Evolutionary conservation across 2,113 vertebrate species (phyloP).

Genomic region (Pantherophis guttatus): DNA sequence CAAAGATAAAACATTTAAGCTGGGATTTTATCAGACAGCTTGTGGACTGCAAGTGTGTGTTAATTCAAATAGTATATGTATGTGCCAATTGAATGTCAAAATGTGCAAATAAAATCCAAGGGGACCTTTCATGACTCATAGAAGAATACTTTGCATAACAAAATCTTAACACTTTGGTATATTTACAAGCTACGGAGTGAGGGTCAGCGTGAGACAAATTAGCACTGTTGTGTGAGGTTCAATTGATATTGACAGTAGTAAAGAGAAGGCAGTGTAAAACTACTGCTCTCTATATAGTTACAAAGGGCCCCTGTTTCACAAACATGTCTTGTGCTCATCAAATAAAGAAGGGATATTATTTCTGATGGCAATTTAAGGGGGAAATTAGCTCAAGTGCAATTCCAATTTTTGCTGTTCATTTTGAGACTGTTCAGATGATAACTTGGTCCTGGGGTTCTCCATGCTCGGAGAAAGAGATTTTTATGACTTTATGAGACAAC

Average conservation of each 20-base stretch:
- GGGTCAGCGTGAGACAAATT: slow-evolving; percentile 44
- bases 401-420: not conserved
- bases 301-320: slow-evolving; percentile 47
- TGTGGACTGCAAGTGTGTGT: not conserved
- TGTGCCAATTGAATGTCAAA: slow-evolving; percentile 48
- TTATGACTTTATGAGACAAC: no score
- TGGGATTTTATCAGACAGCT: not conserved
- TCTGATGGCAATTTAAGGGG: not conserved
- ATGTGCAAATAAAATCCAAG: slow-evolving; percentile 37
- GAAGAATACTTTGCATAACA: slow-evolving; percentile 30
- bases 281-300: slow-evolving; percentile 40
- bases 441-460: not conserved
- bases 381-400: not conserved
- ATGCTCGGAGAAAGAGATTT: not conserved
- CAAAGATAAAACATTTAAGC: slow-evolving; percentile 35
- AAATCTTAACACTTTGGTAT: slow-evolving; percentile 27
- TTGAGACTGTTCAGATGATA: not conserved
- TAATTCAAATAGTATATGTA: slow-evolving; percentile 31
- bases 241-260: slow-evolving; percentile 46
- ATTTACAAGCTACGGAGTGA: not conserved
- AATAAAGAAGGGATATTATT: slow-evolving; percentile 37
- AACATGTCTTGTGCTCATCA: slow-evolving; percentile 3
- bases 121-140: slow-evolving; percentile 31
- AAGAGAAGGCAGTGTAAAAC: slow-evolving; percentile 41
- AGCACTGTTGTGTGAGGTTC: slow-evolving; percentile 41